These are phyloP conservation scores for Picathartes gymnocephalus DNA, from an alignment of 2,113 vertebrate genomes.

Conservation along the genomic window DNA sequence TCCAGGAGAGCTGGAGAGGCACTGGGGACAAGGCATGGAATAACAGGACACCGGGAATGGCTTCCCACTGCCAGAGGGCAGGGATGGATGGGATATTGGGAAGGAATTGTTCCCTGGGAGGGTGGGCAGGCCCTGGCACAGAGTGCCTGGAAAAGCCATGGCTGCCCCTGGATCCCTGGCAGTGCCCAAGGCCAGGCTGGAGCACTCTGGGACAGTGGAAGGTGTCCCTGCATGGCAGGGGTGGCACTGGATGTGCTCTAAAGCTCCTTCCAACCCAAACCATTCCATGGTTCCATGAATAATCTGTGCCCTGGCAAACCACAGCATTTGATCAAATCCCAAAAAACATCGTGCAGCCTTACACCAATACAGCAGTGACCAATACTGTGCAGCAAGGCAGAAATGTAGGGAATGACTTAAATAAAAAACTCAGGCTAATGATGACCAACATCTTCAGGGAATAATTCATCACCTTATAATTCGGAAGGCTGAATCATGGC, in stretches of 20 bases:
- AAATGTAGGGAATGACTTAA: background rate
- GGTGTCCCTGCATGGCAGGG: background rate
- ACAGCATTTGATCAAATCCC: accelerated
- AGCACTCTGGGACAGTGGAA: accelerated
- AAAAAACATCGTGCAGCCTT: background rate
- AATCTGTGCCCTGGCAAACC: background rate
- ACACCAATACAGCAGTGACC: background rate
- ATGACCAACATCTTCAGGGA: background rate
- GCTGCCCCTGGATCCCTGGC: background rate
- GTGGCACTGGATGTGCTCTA: accelerated
- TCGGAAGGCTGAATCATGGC: background rate
- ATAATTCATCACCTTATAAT: background rate
- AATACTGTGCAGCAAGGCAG: background rate
- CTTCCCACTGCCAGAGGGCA: background rate
- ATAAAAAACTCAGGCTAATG: background rate
- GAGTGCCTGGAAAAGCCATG: background rate
- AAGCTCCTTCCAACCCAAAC: background rate
- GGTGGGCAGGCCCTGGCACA: background rate
- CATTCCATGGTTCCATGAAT: background rate
- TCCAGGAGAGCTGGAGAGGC: background rate
- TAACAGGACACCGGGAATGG: background rate
- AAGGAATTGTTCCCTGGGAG: accelerated
- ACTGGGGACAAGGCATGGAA: background rate
- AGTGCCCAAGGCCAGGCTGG: background rate
- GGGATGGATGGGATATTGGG: background rate